Evolutionary conservation across 2,797 vertebrate genomes (phyloP).

Genomic region (Anguilla marmorata): DNA sequence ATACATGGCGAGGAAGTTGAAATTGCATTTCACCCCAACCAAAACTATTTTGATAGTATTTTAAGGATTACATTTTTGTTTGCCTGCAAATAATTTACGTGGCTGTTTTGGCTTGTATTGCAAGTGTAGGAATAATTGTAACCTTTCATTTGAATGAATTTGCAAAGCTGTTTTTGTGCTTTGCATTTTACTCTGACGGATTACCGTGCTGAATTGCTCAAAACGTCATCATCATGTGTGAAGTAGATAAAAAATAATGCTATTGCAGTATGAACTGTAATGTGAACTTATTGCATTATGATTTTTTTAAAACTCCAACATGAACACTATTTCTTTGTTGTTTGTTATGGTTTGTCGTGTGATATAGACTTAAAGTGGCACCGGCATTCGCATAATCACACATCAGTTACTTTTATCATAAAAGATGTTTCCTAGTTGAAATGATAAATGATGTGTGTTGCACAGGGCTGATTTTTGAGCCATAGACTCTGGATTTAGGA

Average conservation of each 20-base stretch:
- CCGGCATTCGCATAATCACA: background rate
- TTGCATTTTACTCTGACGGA: background rate
- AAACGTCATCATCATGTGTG: background rate
- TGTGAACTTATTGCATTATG: background rate
- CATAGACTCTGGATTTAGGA: background rate
- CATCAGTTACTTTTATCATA: background rate
- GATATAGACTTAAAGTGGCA: background rate
- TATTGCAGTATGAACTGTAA: background rate
- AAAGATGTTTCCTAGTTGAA: background rate
- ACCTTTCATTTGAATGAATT: constrained; percentile 6
- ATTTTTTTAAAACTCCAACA: background rate
- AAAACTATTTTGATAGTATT: background rate
- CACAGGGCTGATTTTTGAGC: background rate
- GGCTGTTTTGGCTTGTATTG: background rate
- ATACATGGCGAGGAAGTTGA: background rate
- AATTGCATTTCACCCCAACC: background rate
- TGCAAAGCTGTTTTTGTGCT: background rate
- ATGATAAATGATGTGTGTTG: background rate
- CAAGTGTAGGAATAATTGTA: background rate
- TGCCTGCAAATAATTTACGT: background rate
- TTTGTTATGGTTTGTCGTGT: background rate
- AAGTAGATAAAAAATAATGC: background rate
- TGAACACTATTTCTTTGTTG: background rate
- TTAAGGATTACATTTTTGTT: background rate
- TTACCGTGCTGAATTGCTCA: background rate